phyloP scores from a whole-genome alignment of 2,113 vertebrate genomes.

The Bos javanicus region DNA sequence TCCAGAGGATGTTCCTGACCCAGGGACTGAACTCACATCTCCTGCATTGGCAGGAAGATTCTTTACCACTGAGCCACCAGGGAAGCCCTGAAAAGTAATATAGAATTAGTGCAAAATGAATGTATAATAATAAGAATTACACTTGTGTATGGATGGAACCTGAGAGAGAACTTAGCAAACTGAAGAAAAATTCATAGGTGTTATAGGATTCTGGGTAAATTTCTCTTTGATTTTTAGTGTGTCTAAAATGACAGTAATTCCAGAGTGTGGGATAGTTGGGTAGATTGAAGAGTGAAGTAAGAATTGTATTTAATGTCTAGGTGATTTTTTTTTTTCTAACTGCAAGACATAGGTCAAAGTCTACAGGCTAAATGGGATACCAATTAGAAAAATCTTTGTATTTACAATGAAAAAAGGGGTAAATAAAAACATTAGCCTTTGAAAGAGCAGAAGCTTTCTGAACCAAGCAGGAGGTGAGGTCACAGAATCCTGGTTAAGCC shows the following conservation, averaged over 20 bases:
- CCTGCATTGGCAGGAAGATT: neutral
- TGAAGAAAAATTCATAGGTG: neutral
- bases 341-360: slow-evolving; percentile 9
- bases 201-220: neutral
- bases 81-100: neutral
- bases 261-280: neutral
- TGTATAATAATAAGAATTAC: neutral
- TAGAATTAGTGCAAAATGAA: neutral
- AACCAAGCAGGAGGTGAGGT: neutral
- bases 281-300: neutral
- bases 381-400: neutral
- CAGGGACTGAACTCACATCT: neutral
- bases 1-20: neutral
- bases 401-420: neutral
- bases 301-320: neutral
- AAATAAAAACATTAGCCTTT: neutral
- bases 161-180: neutral
- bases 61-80: neutral
- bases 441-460: neutral
- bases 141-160: neutral
- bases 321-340: neutral
- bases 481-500: rapidly evolving
- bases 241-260: neutral
- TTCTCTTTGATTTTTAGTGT: neutral
- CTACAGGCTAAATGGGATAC: neutral